Evolutionary conservation across 2,113 vertebrate genomes (phyloP).

Genomic region (Daubentonia madagascariensis): DNA sequence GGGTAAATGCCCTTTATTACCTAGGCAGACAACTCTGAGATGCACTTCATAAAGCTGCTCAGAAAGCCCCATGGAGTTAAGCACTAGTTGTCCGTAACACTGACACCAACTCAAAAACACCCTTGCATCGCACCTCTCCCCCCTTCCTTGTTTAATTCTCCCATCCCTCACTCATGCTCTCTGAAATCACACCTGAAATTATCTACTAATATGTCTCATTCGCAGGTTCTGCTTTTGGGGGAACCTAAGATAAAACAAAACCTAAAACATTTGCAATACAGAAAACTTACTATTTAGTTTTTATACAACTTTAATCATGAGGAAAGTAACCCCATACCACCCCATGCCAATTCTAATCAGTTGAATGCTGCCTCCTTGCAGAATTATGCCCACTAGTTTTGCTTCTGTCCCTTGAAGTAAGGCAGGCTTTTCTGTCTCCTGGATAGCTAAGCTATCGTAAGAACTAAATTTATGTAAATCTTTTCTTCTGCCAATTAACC

Average conservation of each 20-base stretch:
- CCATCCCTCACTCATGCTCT: neutral
- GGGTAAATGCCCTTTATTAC: neutral
- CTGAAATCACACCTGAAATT: neutral
- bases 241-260: neutral
- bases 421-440: neutral
- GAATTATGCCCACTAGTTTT: neutral
- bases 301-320: neutral
- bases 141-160: neutral
- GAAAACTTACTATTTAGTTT: neutral
- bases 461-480: neutral
- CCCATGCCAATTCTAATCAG: neutral
- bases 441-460: neutral
- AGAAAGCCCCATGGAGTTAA: neutral
- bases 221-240: neutral
- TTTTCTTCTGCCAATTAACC: neutral
- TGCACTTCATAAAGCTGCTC: neutral
- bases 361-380: neutral
- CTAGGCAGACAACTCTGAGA: neutral
- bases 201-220: neutral
- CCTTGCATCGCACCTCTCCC: rapidly evolving
- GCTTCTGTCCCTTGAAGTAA: neutral
- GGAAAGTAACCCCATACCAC: neutral
- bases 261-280: neutral
- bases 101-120: too few relatives aligned
- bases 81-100: rapidly evolving